Evolutionary conservation across 1,140 invertebrate genomes (phyloP).

Genomic region (Scaptomyza graminum): DNA sequence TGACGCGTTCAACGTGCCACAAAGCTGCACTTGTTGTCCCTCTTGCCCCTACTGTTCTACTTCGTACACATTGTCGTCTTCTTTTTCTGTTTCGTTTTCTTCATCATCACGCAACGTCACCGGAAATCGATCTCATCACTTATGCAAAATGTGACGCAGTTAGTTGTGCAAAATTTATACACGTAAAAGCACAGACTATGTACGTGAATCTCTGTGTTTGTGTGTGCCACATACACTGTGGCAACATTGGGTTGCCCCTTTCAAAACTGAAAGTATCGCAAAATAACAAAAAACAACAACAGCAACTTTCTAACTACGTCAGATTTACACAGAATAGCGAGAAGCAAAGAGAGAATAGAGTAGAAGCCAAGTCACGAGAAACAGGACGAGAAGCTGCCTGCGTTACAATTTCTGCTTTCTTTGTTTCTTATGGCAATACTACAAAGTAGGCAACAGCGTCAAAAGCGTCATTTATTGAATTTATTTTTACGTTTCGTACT

Average conservation of each 20-base stretch:
- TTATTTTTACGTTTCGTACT: too few species aligned
- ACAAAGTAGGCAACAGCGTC: constrained; percentile 43
- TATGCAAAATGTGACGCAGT: constrained; percentile 82
- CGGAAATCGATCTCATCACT: constrained; percentile 82
- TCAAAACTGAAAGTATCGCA: constrained; percentile 20
- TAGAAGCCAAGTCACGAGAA: not conserved
- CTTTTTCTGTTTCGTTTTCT: constrained; percentile 10
- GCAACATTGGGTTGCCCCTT: constrained; percentile 28
- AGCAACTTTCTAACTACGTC: constrained; percentile 40
- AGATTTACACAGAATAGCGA: constrained; percentile 30
- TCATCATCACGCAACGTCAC: constrained; percentile 68
- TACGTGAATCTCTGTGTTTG: constrained; percentile 14
- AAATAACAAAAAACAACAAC: constrained; percentile 7
- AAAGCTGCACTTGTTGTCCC: not conserved
- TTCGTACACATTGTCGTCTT: constrained; percentile 3
- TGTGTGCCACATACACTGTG: constrained; percentile 21
- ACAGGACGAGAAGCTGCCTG: not conserved
- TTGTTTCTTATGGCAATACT: constrained; percentile 15
- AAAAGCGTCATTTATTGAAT: not conserved
- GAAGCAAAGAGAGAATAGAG: not conserved
- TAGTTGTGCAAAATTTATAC: constrained; percentile 76
- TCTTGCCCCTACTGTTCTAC: not conserved
- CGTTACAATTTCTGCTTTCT: not conserved
- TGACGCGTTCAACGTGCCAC: constrained; percentile 18
- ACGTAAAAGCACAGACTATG: constrained; percentile 19